These are phyloP conservation scores for Danio aesculapii DNA, from an alignment of 2,797 vertebrate species.

Conservation along the genomic window DNA sequence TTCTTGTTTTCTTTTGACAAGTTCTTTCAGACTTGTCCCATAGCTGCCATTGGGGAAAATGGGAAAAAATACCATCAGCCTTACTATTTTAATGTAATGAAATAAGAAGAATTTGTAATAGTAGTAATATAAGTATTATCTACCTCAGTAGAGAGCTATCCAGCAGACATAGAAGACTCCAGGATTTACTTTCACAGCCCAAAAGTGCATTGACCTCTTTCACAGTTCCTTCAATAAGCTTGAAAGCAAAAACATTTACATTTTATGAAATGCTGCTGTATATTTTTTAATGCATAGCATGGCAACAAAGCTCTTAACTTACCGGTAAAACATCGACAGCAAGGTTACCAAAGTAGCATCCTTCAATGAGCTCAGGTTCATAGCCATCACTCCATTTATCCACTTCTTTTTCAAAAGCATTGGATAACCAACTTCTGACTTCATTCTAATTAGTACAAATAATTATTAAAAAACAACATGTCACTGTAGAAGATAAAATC, in stretches of 20 bases:
- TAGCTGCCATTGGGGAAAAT: constrained; percentile 77
- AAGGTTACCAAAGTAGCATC: constrained; percentile 83
- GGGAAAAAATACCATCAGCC: background rate
- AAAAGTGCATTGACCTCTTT: constrained; percentile 58
- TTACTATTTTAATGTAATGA: background rate
- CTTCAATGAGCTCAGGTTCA: constrained; percentile 78
- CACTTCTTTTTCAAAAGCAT: constrained; percentile 80
- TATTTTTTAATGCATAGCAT: background rate
- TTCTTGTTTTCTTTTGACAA: constrained; percentile 75
- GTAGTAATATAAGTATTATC: background rate
- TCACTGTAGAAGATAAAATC: too few relatives aligned
- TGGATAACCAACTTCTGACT: constrained; percentile 73
- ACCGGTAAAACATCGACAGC: constrained; percentile 88
- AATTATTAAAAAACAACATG: background rate
- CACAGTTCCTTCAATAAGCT: constrained; percentile 65
- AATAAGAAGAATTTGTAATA: background rate
- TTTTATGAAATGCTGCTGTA: background rate
- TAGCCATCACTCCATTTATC: constrained; percentile 76
- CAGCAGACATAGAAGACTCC: constrained; percentile 67
- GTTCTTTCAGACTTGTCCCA: constrained; percentile 77
- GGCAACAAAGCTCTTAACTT: constrained; percentile 32
- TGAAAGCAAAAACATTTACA: constrained; percentile 26
- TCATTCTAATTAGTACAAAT: constrained; percentile 67
- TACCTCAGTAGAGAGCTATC: constrained; percentile 73
- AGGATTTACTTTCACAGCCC: constrained; percentile 56